phyloP scores from a whole-genome alignment of 2,888 invertebrate species.

The Troides oblongomaculatus region DNA sequence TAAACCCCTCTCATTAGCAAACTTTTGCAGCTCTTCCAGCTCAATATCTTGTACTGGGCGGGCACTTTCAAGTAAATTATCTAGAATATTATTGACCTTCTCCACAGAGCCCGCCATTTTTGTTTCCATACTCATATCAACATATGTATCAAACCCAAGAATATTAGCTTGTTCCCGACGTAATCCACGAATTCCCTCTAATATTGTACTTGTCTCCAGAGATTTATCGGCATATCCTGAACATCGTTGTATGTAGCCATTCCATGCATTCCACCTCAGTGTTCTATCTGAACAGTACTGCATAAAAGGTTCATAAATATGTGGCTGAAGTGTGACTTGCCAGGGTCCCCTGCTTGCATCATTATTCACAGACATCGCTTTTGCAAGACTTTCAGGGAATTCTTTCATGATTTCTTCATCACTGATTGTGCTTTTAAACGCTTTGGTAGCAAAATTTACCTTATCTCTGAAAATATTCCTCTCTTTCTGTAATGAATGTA shows the following conservation, averaged over 20 bases:
- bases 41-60: slow-evolving; percentile 88
- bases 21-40: slow-evolving; percentile 84
- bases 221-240: slow-evolving; percentile 83
- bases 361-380: slow-evolving; percentile 82
- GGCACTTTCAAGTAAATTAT: slow-evolving; percentile 83
- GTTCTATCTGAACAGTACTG: slow-evolving; percentile 90
- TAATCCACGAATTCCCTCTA: slow-evolving; percentile 88
- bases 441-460: slow-evolving; percentile 82
- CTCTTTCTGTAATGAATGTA: slow-evolving; percentile 80
- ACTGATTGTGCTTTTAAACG: slow-evolving; percentile 83
- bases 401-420: slow-evolving; percentile 84
- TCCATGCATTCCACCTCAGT: slow-evolving; percentile 92
- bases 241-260: slow-evolving; percentile 85
- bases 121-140: slow-evolving; percentile 94
- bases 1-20: slow-evolving; percentile 87
- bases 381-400: slow-evolving; percentile 85
- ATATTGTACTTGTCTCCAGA: slow-evolving; percentile 84
- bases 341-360: slow-evolving; percentile 88
- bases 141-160: slow-evolving; percentile 89
- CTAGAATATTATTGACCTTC: slow-evolving; percentile 85
- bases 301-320: slow-evolving; percentile 87
- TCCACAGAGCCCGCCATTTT: slow-evolving; percentile 93
- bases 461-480: slow-evolving; percentile 83
- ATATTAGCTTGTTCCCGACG: slow-evolving; percentile 86
- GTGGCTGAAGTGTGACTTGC: slow-evolving; percentile 88